A percentile compares a stretch with the other conserved stretches of the same genome.
phyloP scores from a whole-genome alignment of 1,140 invertebrate species.

The Elysia chlorotica region DNA sequence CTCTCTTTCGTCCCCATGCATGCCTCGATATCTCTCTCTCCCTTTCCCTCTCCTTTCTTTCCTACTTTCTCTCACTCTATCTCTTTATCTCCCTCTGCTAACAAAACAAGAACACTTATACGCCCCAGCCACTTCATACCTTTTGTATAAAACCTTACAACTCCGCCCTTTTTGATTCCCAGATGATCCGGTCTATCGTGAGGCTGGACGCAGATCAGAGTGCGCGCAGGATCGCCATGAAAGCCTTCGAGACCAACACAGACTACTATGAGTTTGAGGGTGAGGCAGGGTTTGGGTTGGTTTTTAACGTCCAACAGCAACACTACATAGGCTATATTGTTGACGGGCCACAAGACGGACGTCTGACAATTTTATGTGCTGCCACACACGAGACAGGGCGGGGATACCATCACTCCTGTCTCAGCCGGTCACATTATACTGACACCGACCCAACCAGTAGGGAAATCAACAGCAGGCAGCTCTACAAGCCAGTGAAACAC shows the following conservation, averaged over 20 bases:
- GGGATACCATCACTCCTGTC: not conserved
- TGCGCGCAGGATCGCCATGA: slow-evolving; percentile 83
- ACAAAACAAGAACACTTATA: too few species aligned
- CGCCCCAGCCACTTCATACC: too few species aligned
- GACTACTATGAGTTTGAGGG: slow-evolving; percentile 97
- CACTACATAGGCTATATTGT: not conserved
- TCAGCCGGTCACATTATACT: not conserved
- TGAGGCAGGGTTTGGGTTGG: slow-evolving; percentile 60
- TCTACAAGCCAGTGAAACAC: too few species aligned
- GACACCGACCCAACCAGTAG: not conserved
- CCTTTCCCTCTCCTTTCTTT: too few species aligned
- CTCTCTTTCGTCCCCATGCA: too few species aligned
- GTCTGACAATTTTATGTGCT: not conserved
- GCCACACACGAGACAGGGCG: not conserved
- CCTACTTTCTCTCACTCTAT: too few species aligned
- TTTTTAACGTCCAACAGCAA: not conserved
- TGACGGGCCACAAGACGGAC: not conserved
- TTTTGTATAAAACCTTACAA: too few species aligned
- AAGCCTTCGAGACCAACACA: slow-evolving; percentile 86
- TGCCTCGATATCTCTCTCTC: too few species aligned
- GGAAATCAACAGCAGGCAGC: not conserved
- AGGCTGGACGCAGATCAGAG: slow-evolving; percentile 92
- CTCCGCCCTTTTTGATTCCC: too few species aligned
- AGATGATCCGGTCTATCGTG: slow-evolving; percentile 63
- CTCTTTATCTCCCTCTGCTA: too few species aligned